Conservation (phyloP, 2,797 vertebrate genomes). For the Ctenopoma kingsleyae region DNA sequence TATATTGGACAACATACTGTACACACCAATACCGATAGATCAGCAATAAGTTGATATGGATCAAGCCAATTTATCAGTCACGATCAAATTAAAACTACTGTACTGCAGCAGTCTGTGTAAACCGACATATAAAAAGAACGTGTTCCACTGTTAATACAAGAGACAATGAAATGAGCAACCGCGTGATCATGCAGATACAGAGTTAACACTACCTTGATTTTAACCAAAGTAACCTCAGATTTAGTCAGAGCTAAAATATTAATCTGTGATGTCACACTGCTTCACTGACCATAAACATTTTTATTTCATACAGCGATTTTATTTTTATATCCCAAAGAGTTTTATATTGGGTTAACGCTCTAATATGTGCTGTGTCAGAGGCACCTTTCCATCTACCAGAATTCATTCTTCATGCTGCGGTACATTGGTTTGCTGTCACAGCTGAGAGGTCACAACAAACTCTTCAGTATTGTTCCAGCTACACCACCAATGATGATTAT, state of each 20-base stretch:
- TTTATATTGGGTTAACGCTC: conserved; percentile 25
- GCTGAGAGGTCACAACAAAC: conserved; percentile 54
- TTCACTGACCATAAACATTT: conserved; percentile 30
- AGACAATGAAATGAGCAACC: not conserved
- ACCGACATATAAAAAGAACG: not conserved
- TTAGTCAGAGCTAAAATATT: conserved; percentile 11
- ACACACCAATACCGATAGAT: not conserved
- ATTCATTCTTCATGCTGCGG: conserved; percentile 47
- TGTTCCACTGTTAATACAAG: no score
- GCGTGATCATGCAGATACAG: not conserved
- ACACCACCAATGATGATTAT: conserved; percentile 45
- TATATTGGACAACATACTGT: not conserved
- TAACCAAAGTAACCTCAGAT: not conserved
- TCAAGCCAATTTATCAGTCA: not conserved
- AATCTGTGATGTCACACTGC: conserved; percentile 4
- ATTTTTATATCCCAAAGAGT: conserved; percentile 7
- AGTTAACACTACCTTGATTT: not conserved
- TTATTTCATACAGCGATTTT: conserved; percentile 11
- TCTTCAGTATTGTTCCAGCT: conserved; percentile 29
- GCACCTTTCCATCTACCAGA: conserved; percentile 39
- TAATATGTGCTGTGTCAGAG: conserved; percentile 60
- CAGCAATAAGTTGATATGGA: not conserved
- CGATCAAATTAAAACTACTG: conserved; percentile 1
- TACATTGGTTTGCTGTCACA: conserved; percentile 51
- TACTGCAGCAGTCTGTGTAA: conserved; percentile 1